Evolutionary conservation across 1,140 invertebrate species (phyloP).

Genomic region (Pararge aegeria): DNA sequence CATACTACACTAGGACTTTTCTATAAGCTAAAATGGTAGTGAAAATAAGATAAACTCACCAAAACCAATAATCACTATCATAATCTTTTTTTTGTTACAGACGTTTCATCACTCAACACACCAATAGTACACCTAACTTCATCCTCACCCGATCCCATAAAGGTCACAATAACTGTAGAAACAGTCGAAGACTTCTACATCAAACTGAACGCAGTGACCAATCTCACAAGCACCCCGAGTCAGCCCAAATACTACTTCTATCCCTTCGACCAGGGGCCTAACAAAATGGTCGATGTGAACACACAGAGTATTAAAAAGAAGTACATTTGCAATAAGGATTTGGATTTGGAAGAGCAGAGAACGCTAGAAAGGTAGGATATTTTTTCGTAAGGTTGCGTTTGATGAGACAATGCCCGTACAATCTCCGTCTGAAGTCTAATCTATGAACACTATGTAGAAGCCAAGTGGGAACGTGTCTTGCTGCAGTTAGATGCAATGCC

Average conservation of each 20-base stretch:
- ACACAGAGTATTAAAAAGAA: constrained; percentile 46
- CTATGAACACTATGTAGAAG: constrained; percentile 91
- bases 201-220: constrained; percentile 56
- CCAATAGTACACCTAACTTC: constrained; percentile 83
- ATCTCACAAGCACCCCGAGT: constrained; percentile 72
- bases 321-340: constrained; percentile 46
- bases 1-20: no score
- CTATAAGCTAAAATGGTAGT: no score
- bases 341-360: constrained; percentile 34
- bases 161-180: constrained; percentile 78
- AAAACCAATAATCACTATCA: not conserved
- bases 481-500: no score
- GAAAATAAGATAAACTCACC: no score
- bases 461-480: constrained; percentile 85
- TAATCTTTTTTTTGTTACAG: constrained; percentile 29
- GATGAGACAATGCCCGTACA: constrained; percentile 79
- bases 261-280: constrained; percentile 58
- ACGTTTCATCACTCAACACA: constrained; percentile 57
- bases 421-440: constrained; percentile 87
- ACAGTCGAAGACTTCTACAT: constrained; percentile 81
- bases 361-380: constrained; percentile 25
- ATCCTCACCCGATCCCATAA: constrained; percentile 73
- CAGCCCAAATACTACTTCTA: constrained; percentile 76
- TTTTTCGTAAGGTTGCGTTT: constrained; percentile 3
- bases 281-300: constrained; percentile 43